Base-by-base conservation (phyloP, 2,888 invertebrate species). In the Nemapogon koenigi region DNA sequence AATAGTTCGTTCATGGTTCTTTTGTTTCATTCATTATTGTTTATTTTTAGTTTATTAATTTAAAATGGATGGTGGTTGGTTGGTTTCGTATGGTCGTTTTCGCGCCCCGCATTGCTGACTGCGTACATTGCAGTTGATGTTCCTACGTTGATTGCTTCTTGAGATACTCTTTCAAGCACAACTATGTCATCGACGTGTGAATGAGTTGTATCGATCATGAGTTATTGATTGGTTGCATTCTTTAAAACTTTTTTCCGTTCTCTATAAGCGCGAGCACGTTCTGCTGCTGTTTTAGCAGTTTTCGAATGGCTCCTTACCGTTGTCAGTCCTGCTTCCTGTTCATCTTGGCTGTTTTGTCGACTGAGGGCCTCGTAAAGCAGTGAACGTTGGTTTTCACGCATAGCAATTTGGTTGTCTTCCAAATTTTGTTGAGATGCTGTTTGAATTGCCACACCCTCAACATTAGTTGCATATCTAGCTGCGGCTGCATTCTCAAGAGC, bases 281-380 rank as follows among this genome's bases (percentile, higher is more conserved):
- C 38, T 37, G 38, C 38, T 37, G 38, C 4, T 37, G 38, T 37
- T 36, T 37, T 37, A 37, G 38, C 35, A 37, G 35, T 22, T 37
- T 37, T 37, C 38, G 29, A 29, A 29, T 29, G 29, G 6, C 29
- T 29, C 29, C 29, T 29, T 13, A 29, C 7, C 29, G 11, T 11
- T 8, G 29, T 29, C 8, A 8, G 8, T 29, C 14, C 11, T 11
- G 7, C 29, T 29, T 13, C 29, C 14, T 11, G 11, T 29, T 29
- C 29, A 10, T 29, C 11, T 11, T 11, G 29, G 29, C 14, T 37
- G 36, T 14, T 37, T 37, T 37, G 38, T 37, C 35, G 38, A 37
- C 35, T 37, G 36, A 37, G 16, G 36, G 37, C 38, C 36, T 36
- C 35, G 13, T 37, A 36, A 37, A 37, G 38, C 36, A 37, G 38